Percentiles rank a stretch among this genome's conserved stretches.
Conservation (phyloP, 1,140 invertebrate genomes). For the Drosophila gunungcola region DNA sequence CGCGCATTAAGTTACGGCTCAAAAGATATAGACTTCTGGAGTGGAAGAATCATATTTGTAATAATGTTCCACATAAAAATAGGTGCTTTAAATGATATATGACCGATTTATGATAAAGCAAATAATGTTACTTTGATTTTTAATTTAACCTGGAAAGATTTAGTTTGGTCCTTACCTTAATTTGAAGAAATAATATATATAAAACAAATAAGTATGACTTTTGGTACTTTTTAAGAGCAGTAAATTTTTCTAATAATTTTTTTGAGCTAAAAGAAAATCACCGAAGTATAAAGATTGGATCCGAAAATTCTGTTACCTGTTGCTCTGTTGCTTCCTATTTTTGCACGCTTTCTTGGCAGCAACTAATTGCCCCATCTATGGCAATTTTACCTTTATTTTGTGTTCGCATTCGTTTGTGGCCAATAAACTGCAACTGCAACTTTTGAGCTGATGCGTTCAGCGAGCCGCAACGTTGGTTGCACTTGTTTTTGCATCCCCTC, state of each 20-base stretch:
- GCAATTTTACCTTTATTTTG: constrained; percentile 10
- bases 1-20: constrained; percentile 21
- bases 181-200: no score
- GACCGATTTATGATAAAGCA: no score
- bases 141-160: no score
- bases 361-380: constrained; percentile 67
- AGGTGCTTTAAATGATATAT: background rate
- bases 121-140: no score
- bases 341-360: constrained; percentile 74
- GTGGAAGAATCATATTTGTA: background rate
- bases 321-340: constrained; percentile 24
- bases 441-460: constrained; percentile 52
- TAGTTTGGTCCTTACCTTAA: no score
- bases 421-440: constrained; percentile 72
- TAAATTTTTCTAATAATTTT: background rate
- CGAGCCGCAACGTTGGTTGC: constrained; percentile 61
- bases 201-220: no score
- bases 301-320: constrained; percentile 27
- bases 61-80: background rate
- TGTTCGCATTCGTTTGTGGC: constrained; percentile 61
- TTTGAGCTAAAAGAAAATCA: constrained; percentile 10
- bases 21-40: constrained; percentile 12
- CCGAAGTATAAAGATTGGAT: constrained; percentile 39
- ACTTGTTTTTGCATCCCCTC: constrained; percentile 27
- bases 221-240: no score